Base-by-base conservation (phyloP, 2,797 vertebrate genomes). In the Gadopsis bispinosus region DNA sequence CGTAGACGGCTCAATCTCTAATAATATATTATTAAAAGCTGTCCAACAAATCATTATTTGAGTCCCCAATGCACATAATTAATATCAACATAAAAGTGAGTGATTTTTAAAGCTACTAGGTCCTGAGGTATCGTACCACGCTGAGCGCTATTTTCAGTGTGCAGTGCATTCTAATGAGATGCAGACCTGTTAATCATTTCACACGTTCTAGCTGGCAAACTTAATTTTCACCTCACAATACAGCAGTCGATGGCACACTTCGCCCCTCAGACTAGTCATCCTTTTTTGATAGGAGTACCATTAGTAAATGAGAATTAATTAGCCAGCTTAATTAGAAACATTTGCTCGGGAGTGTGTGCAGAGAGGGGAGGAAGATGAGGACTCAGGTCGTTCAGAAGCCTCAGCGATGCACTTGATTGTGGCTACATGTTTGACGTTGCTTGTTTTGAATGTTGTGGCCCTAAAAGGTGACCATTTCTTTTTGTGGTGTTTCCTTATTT, bases 231-330 rank as follows among this genome's bases (percentile, higher is more conserved):
- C 84, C 77, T 83, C 69, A 54, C 71, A 83, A 61, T 74, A 39
- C 60, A n/a, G 83, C 53, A 16, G 56, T 69, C 20, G 53, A 75
- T 82, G 69, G 75, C 70, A 77, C 73, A 66, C 56, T 63, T 89
- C 61, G 33, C 81, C 81, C 81, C 63, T 76, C 83, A 77, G 85
- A 89, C 81, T 65, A 43, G 71, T 84, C 78, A 78, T 78, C 73
- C 69, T 80, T 86, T 86, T 87, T 66, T 82, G 84, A 91, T 87
- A 82, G 77, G 83, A 85, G 75, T 63, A 53, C 82, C 79, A 89
- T 92, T 90, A 88, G 86, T 83, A 85, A 93, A 94, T 92, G 87
- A 91, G 81, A 91, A 94, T 93, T 90, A 93, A 95, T 95, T 93
- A 93, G 66, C 70, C 8, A 4, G 31, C 87, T 84, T 92, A 91